phyloP scores from a whole-genome alignment of 1,140 invertebrate genomes.

The Agrilus planipennis region DNA sequence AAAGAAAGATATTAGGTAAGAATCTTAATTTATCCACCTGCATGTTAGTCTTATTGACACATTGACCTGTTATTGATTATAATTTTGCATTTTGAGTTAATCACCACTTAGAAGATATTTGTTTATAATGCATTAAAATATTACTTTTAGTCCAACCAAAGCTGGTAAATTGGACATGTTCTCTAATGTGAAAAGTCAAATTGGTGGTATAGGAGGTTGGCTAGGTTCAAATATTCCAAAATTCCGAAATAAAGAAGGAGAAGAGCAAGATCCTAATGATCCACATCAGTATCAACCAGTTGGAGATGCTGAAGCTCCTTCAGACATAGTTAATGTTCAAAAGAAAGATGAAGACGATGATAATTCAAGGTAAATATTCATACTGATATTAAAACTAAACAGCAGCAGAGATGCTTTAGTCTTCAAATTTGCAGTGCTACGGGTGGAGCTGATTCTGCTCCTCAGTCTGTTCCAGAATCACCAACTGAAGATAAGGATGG shows the following conservation, averaged over 20 bases:
- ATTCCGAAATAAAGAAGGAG: constrained; percentile 45
- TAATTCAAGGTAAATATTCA: constrained; percentile 55
- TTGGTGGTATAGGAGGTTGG: constrained; percentile 71
- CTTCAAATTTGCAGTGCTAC: constrained; percentile 52
- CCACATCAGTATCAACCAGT: constrained; percentile 35
- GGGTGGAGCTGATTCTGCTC: constrained; percentile 72
- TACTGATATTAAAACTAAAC: background rate
- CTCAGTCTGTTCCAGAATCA: constrained; percentile 57
- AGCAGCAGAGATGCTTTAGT: background rate
- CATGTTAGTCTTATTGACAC: constrained; percentile 3
- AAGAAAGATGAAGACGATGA: constrained; percentile 72
- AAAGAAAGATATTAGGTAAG: constrained; percentile 49
- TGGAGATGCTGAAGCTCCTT: constrained; percentile 27
- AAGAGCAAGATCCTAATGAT: constrained; percentile 33
- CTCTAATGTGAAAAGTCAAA: constrained; percentile 68
- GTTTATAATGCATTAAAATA: background rate
- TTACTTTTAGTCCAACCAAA: constrained; percentile 47
- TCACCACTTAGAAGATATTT: background rate
- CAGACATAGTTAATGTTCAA: constrained; percentile 35
- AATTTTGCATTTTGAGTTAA: background rate
- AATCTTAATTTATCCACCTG: constrained; percentile 5
- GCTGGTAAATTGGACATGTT: constrained; percentile 64
- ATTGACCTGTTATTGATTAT: constrained; percentile 6
- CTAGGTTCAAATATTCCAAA: constrained; percentile 60
- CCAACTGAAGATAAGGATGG: constrained; percentile 67